Evolutionary conservation across 2,113 vertebrate genomes (phyloP).

Genomic region (Cephalopterus ornatus): DNA sequence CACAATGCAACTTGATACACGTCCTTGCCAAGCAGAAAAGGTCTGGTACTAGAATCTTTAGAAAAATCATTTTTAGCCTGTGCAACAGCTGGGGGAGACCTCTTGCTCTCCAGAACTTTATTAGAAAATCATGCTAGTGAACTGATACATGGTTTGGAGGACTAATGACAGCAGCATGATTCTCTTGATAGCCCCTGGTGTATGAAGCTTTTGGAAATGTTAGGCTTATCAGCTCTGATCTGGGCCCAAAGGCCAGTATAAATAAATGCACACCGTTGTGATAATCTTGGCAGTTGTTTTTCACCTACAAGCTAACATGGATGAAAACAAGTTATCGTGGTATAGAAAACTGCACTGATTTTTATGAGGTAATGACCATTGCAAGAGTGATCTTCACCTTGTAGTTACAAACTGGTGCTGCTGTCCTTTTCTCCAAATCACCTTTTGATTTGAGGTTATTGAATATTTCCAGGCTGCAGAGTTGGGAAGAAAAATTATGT

Average conservation of each 20-base stretch:
- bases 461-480: background rate
- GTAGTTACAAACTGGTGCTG: background rate
- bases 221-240: background rate
- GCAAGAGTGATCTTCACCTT: background rate
- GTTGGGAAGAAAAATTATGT: background rate
- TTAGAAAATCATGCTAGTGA: background rate
- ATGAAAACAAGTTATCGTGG: background rate
- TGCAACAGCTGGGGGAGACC: background rate
- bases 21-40: background rate
- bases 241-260: background rate
- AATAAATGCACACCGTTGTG: background rate
- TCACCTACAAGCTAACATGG: background rate
- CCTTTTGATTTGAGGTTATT: background rate
- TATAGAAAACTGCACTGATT: background rate
- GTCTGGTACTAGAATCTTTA: background rate
- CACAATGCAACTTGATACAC: fast-evolving
- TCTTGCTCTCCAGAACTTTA: background rate
- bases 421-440: background rate
- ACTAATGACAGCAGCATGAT: background rate
- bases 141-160: background rate
- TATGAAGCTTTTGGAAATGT: background rate
- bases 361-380: background rate
- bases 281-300: background rate
- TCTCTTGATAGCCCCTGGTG: background rate
- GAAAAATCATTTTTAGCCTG: background rate